Conservation (phyloP, 2,113 vertebrate species). For the Oophaga pumilio region DNA sequence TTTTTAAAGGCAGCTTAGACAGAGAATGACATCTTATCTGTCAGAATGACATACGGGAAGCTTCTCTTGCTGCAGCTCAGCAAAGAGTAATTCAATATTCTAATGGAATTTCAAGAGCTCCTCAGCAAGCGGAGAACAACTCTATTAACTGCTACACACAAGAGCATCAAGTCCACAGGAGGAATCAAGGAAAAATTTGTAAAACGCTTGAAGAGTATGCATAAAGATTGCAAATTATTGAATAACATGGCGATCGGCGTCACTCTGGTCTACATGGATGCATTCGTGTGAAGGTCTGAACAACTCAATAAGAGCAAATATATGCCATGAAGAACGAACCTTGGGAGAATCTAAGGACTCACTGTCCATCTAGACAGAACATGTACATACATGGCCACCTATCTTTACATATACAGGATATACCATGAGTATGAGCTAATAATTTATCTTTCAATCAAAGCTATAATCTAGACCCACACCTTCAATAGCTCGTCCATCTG, state of each 20-base stretch:
- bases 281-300: not conserved
- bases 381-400: not conserved
- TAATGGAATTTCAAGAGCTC: slow-evolving; percentile 78
- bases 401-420: not conserved
- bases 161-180: slow-evolving; percentile 62
- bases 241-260: not conserved
- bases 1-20: slow-evolving; percentile 75
- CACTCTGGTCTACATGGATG: not conserved
- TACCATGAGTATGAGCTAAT: too few species aligned
- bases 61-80: slow-evolving; percentile 71
- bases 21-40: slow-evolving; percentile 80
- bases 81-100: slow-evolving; percentile 83
- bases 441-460: too few species aligned
- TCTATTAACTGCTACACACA: slow-evolving; percentile 73
- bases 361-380: not conserved
- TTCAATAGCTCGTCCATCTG: too few species aligned
- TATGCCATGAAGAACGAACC: not conserved
- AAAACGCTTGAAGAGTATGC: not conserved
- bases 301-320: not conserved
- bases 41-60: slow-evolving; percentile 78
- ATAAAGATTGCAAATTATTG: slow-evolving; percentile 25
- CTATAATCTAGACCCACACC: too few species aligned
- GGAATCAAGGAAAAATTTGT: slow-evolving; percentile 53
- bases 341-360: not conserved
- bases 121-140: slow-evolving; percentile 74